Conservation (phyloP, 2,888 invertebrate genomes). For the Beris morrisii region DNA sequence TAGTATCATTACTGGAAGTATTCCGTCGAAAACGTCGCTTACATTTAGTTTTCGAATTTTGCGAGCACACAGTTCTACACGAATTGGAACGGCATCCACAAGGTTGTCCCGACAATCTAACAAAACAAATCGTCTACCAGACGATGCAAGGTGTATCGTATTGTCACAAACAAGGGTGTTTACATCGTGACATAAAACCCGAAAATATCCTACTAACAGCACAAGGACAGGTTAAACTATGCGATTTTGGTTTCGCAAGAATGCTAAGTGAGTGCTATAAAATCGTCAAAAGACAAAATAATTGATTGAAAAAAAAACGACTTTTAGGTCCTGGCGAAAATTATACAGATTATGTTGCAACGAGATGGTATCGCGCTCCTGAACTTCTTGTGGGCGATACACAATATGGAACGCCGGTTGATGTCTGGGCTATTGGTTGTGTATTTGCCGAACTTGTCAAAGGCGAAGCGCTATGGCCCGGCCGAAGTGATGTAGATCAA, state of each 20-base stretch:
- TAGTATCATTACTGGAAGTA: conserved; percentile 96
- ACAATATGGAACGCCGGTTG: conserved; percentile 84
- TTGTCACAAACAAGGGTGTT: conserved; percentile 93
- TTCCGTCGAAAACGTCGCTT: conserved; percentile 93
- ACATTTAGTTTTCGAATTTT: conserved; percentile 98
- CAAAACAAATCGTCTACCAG: conserved; percentile 93
- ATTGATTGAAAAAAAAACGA: background rate
- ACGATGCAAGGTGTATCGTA: conserved; percentile 93
- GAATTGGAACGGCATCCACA: conserved; percentile 92
- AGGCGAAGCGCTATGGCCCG: conserved; percentile 96
- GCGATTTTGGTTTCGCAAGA: conserved; percentile 97
- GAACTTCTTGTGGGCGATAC: conserved; percentile 97
- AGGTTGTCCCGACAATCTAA: conserved; percentile 89
- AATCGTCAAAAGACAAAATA: background rate
- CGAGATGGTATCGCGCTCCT: conserved; percentile 97
- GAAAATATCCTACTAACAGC: conserved; percentile 95
- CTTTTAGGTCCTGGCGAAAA: conserved; percentile 88
- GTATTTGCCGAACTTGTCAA: conserved; percentile 84
- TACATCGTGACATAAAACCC: conserved; percentile 97
- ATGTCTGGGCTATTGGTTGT: conserved; percentile 98
- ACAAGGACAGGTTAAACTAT: conserved; percentile 92
- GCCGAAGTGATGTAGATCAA: conserved; percentile 98
- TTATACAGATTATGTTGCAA: conserved; percentile 99
- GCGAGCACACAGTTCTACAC: conserved; percentile 94
- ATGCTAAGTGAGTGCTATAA: conserved; percentile 73